These are phyloP conservation scores for Camponotus floridanus DNA, from an alignment of 1,140 invertebrate genomes.

Conservation along the genomic window DNA sequence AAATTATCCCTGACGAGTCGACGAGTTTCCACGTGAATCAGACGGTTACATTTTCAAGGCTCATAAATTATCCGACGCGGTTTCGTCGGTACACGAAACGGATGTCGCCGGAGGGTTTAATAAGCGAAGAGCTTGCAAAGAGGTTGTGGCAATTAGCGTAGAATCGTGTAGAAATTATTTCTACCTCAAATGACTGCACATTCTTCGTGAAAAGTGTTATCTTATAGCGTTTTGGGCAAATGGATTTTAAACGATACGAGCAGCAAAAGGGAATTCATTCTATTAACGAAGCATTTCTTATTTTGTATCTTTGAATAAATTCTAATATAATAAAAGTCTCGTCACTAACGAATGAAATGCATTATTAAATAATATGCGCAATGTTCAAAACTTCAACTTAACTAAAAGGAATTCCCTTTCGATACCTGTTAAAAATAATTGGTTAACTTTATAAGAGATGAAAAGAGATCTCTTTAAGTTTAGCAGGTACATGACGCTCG, in stretches of 20 bases:
- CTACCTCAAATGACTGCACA: constrained; percentile 27
- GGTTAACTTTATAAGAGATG: constrained; percentile 16
- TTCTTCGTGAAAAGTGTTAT: constrained; percentile 37
- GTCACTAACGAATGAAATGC: too few relatives aligned
- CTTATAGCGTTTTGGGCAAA: neutral
- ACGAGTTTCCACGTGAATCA: constrained; percentile 38
- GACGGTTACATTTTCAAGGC: constrained; percentile 34
- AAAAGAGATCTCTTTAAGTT: constrained; percentile 26
- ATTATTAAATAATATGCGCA: neutral
- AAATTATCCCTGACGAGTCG: constrained; percentile 34
- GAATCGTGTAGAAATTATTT: constrained; percentile 46
- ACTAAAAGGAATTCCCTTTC: neutral
- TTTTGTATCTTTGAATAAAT: neutral
- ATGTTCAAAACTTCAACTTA: neutral
- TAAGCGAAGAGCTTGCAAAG: constrained; percentile 43
- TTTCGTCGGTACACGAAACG: constrained; percentile 13
- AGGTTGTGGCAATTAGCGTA: constrained; percentile 29
- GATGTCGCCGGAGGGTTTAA: constrained; percentile 48
- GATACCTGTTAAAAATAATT: constrained; percentile 40
- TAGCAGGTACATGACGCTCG: neutral
- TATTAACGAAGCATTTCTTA: neutral
- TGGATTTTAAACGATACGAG: constrained; percentile 24
- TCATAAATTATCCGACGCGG: constrained; percentile 54
- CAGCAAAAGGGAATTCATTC: neutral
- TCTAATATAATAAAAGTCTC: constrained; percentile 20